Percentiles rank a stretch among this genome's conserved stretches.
These are phyloP conservation scores for Eristalis arbustorum DNA, from an alignment of 2,888 invertebrate species.

Conservation along the genomic window DNA sequence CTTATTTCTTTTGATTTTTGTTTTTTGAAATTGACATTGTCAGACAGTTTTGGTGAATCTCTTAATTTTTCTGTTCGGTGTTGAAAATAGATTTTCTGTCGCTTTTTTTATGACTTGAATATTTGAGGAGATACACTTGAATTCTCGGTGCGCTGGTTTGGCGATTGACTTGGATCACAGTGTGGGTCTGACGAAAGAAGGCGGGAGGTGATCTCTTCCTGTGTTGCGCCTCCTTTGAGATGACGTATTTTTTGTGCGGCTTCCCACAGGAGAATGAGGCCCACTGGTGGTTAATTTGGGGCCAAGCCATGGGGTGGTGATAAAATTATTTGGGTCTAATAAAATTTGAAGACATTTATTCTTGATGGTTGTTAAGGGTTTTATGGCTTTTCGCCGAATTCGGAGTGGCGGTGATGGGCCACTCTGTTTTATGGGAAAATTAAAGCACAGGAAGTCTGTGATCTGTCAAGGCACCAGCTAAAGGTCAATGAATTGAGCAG, in stretches of 20 bases:
- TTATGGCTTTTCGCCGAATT: neutral
- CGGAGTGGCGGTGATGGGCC: neutral
- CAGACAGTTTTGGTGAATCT: neutral
- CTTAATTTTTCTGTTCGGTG: neutral
- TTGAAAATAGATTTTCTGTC: conserved; percentile 35
- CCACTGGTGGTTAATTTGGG: neutral
- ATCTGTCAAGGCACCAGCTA: neutral
- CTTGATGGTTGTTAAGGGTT: neutral
- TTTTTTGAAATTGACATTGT: conserved; percentile 18
- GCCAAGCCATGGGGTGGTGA: neutral
- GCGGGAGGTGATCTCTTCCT: neutral
- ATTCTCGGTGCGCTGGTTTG: neutral
- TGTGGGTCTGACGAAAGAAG: neutral
- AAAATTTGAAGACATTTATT: neutral
- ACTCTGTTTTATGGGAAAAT: neutral
- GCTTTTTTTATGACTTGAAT: conserved; percentile 1
- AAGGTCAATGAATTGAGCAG: neutral
- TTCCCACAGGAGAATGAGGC: neutral
- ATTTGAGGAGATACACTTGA: neutral
- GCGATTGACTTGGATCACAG: conserved; percentile 4
- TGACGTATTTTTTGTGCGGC: neutral
- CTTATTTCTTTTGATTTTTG: neutral
- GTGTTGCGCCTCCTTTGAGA: neutral
- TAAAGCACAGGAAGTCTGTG: neutral
- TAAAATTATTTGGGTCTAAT: neutral